Percentiles rank a stretch among this genome's conserved stretches.
These are phyloP conservation scores for Ormyrus thymus DNA, from an alignment of 2,888 invertebrate genomes.

Conservation along the genomic window DNA sequence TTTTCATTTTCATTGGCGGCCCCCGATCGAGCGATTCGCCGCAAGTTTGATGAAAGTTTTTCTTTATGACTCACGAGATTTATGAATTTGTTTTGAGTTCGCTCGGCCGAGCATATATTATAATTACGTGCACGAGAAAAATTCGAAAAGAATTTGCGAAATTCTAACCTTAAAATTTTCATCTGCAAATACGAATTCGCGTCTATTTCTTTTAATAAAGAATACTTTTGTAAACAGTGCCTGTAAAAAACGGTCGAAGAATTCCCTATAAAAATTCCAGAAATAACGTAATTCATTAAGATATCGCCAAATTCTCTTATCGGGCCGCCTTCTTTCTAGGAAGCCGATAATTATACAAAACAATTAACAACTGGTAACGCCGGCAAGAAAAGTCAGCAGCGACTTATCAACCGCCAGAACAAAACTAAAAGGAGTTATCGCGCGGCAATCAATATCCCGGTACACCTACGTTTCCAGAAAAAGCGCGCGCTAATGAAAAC, in stretches of 20 bases:
- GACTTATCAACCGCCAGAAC: conserved; percentile 33
- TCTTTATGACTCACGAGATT: conserved; percentile 46
- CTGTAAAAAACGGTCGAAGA: no score
- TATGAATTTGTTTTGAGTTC: conserved; percentile 46
- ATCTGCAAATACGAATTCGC: no score
- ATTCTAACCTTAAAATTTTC: no score
- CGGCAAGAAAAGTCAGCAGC: conserved; percentile 2
- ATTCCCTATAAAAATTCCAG: background rate
- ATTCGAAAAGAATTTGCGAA: conserved; percentile 1
- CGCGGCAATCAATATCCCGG: background rate
- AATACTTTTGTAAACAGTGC: no score
- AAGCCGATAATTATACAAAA: conserved; percentile 26
- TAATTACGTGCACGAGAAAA: conserved; percentile 10
- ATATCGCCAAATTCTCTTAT: conserved; percentile 1
- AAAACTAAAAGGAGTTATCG: conserved; percentile 20
- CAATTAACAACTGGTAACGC: conserved; percentile 28
- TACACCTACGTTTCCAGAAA: background rate
- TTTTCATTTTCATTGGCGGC: conserved; percentile 6
- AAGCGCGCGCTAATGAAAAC: background rate
- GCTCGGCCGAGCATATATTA: conserved; percentile 25
- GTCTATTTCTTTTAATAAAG: no score
- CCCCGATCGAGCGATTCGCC: conserved; percentile 24
- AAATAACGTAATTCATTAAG: conserved; percentile 8
- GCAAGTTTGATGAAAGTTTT: conserved; percentile 41
- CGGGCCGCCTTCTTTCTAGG: conserved; percentile 1